Conservation (phyloP, 2,888 invertebrate species). For the Cosmopolites sordidus region DNA sequence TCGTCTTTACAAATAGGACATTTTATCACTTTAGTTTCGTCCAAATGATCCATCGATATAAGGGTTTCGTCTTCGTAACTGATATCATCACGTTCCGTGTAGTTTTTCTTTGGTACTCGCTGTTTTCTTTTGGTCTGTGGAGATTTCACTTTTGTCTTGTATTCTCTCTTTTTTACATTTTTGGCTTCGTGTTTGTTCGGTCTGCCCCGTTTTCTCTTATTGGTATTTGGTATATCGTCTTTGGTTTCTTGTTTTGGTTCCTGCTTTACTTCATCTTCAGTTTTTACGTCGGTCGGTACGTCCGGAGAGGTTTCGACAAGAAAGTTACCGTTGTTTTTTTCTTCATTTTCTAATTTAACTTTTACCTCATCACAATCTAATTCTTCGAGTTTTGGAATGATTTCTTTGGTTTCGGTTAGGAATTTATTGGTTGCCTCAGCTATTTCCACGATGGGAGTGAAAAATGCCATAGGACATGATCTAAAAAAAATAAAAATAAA, state of each 20-base stretch:
- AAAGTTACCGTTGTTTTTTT: neutral
- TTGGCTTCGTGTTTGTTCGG: constrained; percentile 21
- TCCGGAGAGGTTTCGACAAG: neutral
- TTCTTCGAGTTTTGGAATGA: neutral
- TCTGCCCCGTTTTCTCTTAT: constrained; percentile 24
- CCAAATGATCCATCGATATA: constrained; percentile 19
- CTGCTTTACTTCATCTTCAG: constrained; percentile 8
- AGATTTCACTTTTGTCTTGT: neutral
- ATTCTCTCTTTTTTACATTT: neutral
- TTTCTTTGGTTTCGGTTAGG: constrained; percentile 9
- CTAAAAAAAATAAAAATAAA: constrained; percentile 37
- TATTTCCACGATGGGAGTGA: constrained; percentile 42
- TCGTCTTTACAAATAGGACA: constrained; percentile 41
- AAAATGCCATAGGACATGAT: constrained; percentile 38
- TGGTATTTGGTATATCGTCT: constrained; percentile 23
- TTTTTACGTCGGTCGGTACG: constrained; percentile 7
- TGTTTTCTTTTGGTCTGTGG: constrained; percentile 13
- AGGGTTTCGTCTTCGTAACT: constrained; percentile 11
- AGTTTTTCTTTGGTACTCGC: constrained; percentile 17
- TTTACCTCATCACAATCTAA: constrained; percentile 17
- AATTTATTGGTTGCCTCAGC: constrained; percentile 33
- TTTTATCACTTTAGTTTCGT: constrained; percentile 18
- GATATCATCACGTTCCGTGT: constrained; percentile 7
- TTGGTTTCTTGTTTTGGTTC: constrained; percentile 32
- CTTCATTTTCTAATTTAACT: constrained; percentile 29